A percentile compares a stretch with the other conserved stretches of the same genome.
Evolutionary conservation across 2,113 vertebrate genomes (phyloP).

Genomic region (Calyptomena viridis): DNA sequence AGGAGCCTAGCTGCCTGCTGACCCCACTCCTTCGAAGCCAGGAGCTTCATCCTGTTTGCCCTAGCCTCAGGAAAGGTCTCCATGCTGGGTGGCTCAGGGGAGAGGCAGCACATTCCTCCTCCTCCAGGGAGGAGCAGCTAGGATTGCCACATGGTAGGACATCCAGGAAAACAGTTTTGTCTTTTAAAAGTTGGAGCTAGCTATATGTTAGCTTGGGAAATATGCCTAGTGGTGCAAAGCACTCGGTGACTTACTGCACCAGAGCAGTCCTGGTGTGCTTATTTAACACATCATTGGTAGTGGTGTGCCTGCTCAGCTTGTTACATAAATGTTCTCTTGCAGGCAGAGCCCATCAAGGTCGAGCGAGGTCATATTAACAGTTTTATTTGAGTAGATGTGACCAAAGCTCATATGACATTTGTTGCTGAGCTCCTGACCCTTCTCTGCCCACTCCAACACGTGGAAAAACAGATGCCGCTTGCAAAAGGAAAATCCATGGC

Average conservation of each 20-base stretch:
- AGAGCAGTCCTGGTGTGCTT: neutral
- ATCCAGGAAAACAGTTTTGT: neutral
- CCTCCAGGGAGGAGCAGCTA: neutral
- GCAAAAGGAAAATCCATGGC: neutral
- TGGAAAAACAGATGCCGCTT: neutral
- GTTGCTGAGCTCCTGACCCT: neutral
- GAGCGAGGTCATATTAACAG: neutral
- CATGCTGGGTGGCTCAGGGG: accelerated
- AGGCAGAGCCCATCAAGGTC: neutral
- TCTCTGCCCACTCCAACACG: accelerated
- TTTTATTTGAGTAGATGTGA: neutral
- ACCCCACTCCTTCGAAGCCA: accelerated
- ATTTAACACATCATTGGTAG: neutral
- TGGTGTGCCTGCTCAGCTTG: neutral
- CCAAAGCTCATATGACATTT: neutral
- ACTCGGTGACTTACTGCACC: neutral
- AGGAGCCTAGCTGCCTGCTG: neutral
- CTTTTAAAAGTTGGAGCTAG: neutral
- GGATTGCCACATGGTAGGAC: accelerated
- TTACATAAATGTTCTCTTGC: neutral
- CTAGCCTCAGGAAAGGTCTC: neutral
- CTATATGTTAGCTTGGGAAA: neutral
- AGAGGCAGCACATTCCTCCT: neutral
- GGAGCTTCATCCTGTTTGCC: neutral
- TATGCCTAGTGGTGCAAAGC: neutral